These are phyloP conservation scores for Orchestia grillus DNA, from an alignment of 1,140 invertebrate genomes.

Conservation along the genomic window DNA sequence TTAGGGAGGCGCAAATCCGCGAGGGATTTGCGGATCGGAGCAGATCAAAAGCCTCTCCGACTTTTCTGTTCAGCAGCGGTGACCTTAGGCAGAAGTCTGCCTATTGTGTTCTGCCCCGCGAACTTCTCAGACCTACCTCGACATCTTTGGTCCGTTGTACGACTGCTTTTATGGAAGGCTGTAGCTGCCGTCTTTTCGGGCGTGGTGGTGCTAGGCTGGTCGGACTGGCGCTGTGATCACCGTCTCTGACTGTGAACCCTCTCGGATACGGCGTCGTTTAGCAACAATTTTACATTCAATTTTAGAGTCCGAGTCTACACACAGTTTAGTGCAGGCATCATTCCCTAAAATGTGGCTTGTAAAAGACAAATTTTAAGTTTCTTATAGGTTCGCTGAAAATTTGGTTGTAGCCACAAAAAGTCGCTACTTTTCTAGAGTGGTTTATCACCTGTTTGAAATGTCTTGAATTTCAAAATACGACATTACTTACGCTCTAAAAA, in stretches of 20 bases:
- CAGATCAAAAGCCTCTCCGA: constrained; percentile 54
- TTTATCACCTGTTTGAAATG: not conserved
- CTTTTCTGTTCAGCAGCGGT: constrained; percentile 16
- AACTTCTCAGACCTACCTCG: not conserved
- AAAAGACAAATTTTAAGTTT: no score
- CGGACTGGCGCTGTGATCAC: not conserved
- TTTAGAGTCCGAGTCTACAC: not conserved
- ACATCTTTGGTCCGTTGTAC: not conserved
- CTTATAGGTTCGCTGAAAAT: no score
- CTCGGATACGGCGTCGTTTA: not conserved
- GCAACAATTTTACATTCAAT: not conserved
- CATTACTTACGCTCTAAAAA: not conserved
- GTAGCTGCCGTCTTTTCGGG: not conserved
- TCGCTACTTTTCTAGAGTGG: not conserved
- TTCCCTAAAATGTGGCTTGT: no score
- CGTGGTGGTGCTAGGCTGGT: not conserved
- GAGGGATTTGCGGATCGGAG: constrained; percentile 39
- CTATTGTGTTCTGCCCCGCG: not conserved
- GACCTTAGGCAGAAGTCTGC: not conserved
- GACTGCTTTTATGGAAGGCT: not conserved
- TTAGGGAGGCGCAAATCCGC: constrained; percentile 18
- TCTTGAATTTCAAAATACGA: not conserved
- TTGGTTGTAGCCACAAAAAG: not conserved
- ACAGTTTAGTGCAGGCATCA: no score
- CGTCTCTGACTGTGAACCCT: not conserved